Conservation (phyloP, 2,113 vertebrate genomes). For the Callorhinus ursinus region DNA sequence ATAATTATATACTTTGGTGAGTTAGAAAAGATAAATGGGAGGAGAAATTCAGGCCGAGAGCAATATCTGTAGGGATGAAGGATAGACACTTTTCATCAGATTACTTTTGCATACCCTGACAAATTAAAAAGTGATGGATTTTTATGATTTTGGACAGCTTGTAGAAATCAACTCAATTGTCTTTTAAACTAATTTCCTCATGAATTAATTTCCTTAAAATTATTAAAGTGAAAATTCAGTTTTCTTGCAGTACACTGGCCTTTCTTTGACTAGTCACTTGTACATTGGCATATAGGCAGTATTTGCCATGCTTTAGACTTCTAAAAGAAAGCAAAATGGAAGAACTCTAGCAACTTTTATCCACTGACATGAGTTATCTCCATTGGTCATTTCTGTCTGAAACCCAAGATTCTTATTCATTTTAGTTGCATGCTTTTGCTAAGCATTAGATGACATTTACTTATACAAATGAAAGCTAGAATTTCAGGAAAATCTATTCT, state of each 20-base stretch:
- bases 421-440: conserved; percentile 82
- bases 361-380: conserved; percentile 71
- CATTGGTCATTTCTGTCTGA: conserved; percentile 80
- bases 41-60: background rate
- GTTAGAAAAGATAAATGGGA: conserved; percentile 18
- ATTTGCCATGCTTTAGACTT: background rate
- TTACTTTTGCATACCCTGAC: background rate
- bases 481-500: conserved; percentile 86
- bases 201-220: conserved; percentile 15
- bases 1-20: background rate
- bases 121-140: background rate
- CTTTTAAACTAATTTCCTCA: conserved; percentile 46
- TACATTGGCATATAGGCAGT: background rate
- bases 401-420: conserved; percentile 81
- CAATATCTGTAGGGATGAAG: background rate
- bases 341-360: background rate
- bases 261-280: background rate
- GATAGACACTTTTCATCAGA: background rate
- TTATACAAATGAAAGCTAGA: conserved; percentile 81
- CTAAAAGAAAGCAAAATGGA: background rate
- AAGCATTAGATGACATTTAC: conserved; percentile 83
- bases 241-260: background rate
- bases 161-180: conserved; percentile 47
- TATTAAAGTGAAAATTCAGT: conserved; percentile 30
- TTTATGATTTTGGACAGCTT: conserved; percentile 16